Evolutionary conservation across 1,140 invertebrate genomes (phyloP).

Genomic region (Bombus confusus): DNA sequence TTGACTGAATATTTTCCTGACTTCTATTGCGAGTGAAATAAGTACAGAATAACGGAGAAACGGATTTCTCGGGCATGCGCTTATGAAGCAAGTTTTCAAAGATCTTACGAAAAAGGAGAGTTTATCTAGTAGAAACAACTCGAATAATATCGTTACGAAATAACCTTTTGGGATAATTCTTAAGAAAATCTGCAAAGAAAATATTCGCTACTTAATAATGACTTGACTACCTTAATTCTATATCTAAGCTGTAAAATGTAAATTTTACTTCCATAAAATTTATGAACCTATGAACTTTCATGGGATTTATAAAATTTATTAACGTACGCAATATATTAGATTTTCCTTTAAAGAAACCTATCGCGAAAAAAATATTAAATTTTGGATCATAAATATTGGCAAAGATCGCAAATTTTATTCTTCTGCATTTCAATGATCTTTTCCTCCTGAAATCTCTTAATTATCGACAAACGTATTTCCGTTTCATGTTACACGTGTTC

Average conservation of each 20-base stretch:
- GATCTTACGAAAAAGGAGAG: neutral
- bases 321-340: neutral
- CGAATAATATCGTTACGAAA: neutral
- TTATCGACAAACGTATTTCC: neutral
- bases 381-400: neutral
- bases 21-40: neutral
- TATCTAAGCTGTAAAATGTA: neutral
- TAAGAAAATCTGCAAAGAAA: neutral
- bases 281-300: too few relatives aligned
- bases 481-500: too few relatives aligned
- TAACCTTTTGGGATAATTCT: neutral
- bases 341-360: neutral
- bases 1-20: neutral
- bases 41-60: neutral
- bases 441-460: neutral
- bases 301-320: too few relatives aligned
- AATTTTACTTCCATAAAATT: neutral
- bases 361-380: neutral
- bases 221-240: too few relatives aligned
- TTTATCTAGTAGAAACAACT: neutral
- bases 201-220: neutral
- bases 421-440: too few relatives aligned
- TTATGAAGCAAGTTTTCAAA: neutral
- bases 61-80: neutral
- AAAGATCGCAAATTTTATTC: neutral